Evolutionary conservation across 2,888 invertebrate genomes (phyloP).

Genomic region (Hirtodrosophila trivittata): DNA sequence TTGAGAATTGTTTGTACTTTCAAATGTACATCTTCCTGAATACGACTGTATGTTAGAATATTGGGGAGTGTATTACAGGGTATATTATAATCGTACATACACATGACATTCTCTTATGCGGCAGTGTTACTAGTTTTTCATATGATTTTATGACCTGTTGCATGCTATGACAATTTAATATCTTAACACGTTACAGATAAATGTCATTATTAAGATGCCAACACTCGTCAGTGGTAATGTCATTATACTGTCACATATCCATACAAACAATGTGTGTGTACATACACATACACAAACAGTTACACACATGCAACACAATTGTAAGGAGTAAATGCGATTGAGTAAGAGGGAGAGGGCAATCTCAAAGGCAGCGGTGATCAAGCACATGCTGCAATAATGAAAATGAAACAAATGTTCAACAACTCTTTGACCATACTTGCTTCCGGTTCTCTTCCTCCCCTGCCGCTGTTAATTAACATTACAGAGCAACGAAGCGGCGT

Average conservation of each 20-base stretch:
- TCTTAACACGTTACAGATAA: conserved; percentile 55
- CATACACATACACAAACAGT: neutral
- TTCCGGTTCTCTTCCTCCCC: neutral
- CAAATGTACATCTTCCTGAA: no score
- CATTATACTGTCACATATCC: conserved; percentile 19
- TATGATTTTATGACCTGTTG: conserved; percentile 22
- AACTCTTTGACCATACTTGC: no score
- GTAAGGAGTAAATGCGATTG: neutral
- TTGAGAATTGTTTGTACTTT: no score
- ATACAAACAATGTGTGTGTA: neutral
- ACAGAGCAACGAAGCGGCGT: conserved; percentile 42
- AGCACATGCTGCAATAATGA: conserved; percentile 29
- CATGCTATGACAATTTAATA: conserved; percentile 46
- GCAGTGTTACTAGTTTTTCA: neutral
- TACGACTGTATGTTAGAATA: no score
- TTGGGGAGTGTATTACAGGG: no score
- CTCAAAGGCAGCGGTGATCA: conserved; percentile 32
- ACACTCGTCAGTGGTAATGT: conserved; percentile 30
- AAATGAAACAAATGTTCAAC: conserved; percentile 2
- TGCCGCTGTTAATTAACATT: conserved; percentile 51
- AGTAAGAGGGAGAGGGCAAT: neutral
- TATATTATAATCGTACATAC: no score
- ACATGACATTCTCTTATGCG: no score
- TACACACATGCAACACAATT: no score
- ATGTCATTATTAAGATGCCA: conserved; percentile 60